Evolutionary conservation across 2,113 vertebrate species (phyloP), one percentile per base, ranked within the genome.

Genomic region (Seriola rivoliana): DNA sequence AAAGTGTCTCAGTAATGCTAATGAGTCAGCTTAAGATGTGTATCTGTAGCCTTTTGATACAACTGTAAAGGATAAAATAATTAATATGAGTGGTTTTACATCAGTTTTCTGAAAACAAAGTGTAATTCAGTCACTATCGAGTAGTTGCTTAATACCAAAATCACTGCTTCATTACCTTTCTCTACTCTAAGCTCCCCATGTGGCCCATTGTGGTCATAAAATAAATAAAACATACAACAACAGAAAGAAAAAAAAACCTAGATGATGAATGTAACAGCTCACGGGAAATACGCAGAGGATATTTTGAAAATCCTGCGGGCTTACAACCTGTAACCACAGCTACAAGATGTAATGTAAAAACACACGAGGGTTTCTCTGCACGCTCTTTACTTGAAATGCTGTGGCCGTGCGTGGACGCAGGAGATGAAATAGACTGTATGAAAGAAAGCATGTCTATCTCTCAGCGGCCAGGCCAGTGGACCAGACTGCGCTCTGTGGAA

Each of bases 191-290:
- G 52, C 52, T 55, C 21, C 21, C 21, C 52, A n/a, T 52, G 3
- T 11, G 21, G 6, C 52, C 21, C 8, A n/a, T 55, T 55, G 19
- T 11, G 21, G 21, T 55, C 52, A 23, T n/a, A 23, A 57, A 52
- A 52, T 42, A 52, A 21, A 52, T 52, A 52, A 52, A 48, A 16
- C 40, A 42, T 10, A 1, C 1, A 21, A 11, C 10, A 29, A 29
- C 29, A 29, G 2, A 50, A 17, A 5, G 21, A 25, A 71, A 71
- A 29, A 25, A 42, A 19, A 54, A 4, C 8, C 8, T n/a, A 21
- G 16, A 58, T 40, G 52, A 40, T 71, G 54, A 71, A 71, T 59
- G n/a, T 58, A 29, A n/a, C 69, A 57, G 69, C 69, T 29, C 69
- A 58, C 54, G 29, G 69, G 69, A 8, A 44, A 71, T 57, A 40